Conservation (phyloP, 2,888 invertebrate genomes). For the Leptura quadrifasciata region DNA sequence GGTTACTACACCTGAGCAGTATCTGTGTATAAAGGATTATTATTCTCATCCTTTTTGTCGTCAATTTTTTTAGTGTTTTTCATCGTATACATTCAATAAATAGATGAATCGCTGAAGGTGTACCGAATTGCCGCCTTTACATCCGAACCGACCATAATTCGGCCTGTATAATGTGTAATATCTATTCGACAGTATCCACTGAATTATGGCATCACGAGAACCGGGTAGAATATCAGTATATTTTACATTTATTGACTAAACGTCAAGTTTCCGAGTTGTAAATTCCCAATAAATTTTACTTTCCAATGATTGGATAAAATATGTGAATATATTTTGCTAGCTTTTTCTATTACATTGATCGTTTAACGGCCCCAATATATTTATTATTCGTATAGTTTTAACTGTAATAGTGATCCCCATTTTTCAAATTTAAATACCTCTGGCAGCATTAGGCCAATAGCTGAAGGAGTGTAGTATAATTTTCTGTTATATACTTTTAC, state of each 20-base stretch:
- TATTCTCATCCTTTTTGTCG: no score
- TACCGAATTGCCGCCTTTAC: no score
- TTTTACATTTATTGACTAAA: constrained; percentile 19
- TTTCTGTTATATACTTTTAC: no score
- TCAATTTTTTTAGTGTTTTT: no score
- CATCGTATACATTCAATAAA: no score
- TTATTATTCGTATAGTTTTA: not conserved
- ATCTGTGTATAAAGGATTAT: no score
- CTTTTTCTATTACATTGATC: not conserved
- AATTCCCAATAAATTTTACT: constrained; percentile 16
- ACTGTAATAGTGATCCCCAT: not conserved
- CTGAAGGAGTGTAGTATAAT: no score
- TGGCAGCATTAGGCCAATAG: no score
- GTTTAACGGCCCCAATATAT: not conserved
- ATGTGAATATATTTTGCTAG: constrained; percentile 1
- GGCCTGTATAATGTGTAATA: not conserved
- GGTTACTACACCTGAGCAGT: no score
- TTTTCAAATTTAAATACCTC: no score
- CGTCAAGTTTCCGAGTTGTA: constrained; percentile 11
- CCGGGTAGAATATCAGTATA: not conserved
- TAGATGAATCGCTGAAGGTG: no score
- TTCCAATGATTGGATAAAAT: constrained; percentile 15
- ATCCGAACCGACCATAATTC: no score
- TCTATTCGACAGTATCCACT: not conserved
- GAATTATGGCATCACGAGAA: not conserved